Percentiles rank a stretch among this genome's conserved stretches.
phyloP scores from a whole-genome alignment of 2,113 vertebrate genomes.

The Chloropsis hardwickii region DNA sequence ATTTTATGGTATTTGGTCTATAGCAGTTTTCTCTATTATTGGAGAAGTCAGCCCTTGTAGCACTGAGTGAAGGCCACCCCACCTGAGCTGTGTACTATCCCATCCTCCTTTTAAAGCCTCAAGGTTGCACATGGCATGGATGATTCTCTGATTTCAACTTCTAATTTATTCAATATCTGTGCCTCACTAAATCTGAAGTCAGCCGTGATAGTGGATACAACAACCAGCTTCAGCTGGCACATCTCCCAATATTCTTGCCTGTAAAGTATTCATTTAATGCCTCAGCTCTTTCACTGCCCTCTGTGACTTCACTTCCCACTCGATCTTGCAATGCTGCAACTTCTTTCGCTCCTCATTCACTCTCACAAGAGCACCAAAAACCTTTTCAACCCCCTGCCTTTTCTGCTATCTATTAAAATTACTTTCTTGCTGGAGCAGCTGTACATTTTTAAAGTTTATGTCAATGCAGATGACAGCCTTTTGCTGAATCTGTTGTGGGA shows the following conservation, averaged over 20 bases:
- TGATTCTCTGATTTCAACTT: constrained; percentile 49
- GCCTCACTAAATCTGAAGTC: constrained; percentile 48
- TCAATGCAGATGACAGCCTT: not conserved
- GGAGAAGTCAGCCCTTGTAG: not conserved
- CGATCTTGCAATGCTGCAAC: not conserved
- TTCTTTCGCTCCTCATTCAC: not conserved
- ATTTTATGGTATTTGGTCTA: not conserved
- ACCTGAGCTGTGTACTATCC: not conserved
- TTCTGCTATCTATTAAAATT: not conserved
- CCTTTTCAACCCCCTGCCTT: not conserved
- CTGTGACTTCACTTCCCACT: constrained; percentile 9
- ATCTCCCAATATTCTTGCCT: not conserved
- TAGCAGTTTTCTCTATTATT: not conserved
- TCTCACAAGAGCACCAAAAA: not conserved
- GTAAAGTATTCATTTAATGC: constrained; percentile 40
- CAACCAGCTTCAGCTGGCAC: not conserved
- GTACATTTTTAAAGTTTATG: not conserved
- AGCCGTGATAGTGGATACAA: not conserved
- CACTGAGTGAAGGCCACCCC: not conserved
- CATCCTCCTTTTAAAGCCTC: not conserved
- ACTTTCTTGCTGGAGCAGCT: not conserved
- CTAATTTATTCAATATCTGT: constrained; percentile 47
- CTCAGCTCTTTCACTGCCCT: constrained; percentile 14
- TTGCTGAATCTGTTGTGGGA: not conserved
- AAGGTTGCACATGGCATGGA: not conserved